Conservation (phyloP, 2,888 invertebrate species). For the Xylota segnis region DNA sequence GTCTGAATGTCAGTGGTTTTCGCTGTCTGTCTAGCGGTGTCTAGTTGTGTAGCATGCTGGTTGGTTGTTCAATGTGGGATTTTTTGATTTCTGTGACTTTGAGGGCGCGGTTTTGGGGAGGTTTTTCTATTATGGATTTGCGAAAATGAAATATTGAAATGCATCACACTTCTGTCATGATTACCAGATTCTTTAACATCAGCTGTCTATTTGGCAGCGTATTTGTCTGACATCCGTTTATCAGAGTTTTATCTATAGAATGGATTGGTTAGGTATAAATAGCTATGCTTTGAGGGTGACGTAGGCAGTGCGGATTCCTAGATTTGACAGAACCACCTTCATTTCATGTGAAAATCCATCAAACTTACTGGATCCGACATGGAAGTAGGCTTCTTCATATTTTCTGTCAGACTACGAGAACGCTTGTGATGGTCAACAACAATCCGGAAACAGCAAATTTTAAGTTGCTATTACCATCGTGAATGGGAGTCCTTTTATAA, state of each 20-base stretch:
- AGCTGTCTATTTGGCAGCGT: background rate
- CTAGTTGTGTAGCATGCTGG: constrained; percentile 27
- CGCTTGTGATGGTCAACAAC: too few species aligned
- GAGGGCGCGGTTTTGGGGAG: background rate
- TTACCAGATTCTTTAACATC: background rate
- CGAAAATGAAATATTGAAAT: background rate
- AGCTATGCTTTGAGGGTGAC: background rate
- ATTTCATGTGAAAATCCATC: too few species aligned
- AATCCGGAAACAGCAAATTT: too few species aligned
- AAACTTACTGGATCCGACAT: too few species aligned
- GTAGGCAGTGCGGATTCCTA: background rate
- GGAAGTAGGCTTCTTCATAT: too few species aligned
- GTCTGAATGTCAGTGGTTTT: constrained; percentile 72
- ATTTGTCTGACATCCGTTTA: constrained; percentile 16
- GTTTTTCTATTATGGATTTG: background rate
- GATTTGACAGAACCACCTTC: too few species aligned
- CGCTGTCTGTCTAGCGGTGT: constrained; percentile 48
- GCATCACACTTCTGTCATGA: background rate
- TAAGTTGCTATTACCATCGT: too few species aligned
- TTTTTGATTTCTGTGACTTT: constrained; percentile 30
- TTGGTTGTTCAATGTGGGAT: constrained; percentile 41
- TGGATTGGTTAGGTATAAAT: background rate
- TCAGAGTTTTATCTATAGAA: background rate
- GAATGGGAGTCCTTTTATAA: too few species aligned
- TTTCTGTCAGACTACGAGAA: too few species aligned